Base-by-base conservation (phyloP, 2,888 invertebrate species). In the Drosophila bunnanda region DNA sequence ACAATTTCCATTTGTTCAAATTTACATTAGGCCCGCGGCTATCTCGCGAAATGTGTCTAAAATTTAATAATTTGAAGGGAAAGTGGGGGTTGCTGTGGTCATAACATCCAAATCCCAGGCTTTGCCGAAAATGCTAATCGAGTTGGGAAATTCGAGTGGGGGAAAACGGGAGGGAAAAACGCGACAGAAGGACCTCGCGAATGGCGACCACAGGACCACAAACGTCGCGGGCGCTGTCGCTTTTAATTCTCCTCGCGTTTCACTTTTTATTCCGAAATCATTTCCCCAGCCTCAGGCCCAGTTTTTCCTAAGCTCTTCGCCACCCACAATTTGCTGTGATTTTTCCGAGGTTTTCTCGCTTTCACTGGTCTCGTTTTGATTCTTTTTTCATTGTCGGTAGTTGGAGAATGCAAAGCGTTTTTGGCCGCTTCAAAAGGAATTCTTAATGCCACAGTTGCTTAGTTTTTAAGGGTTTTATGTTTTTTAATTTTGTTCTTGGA, bases 171-270 rank as follows among this genome's bases (percentile, higher is more conserved):
- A 41, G 55, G 70, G 46, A 60, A 44, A 43, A 57, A 34, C 10
- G 20, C 28, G 50, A 44, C 41, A 43, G 41, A 22, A 54, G 43
- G 64, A 48, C 61, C 65, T 62, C 56, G 79, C 70, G 70, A 81
- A 66, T 76, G 61, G 80, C 85, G 88, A 82, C 86, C 86, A 73
- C 85, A 85, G 64, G 39, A 85, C 86, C 88, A 78, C 88, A 85
- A 78, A 73, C 80, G 71, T 89, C 85, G 88, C 86, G 85, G 86
- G 77, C 62, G 43, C 85, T 79, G 80, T 55, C 78, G 86, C 85
- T 88, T 78, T 85, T 85, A 78, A 83, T 86, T 78, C 81, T 83
- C 72, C 75, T 76, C 77, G 64, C 66, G 61, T 76, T 76, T 64
- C 59, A 55, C 54, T 69, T 56, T 60, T 53, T 52, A 36, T 52